A percentile compares a stretch with the other conserved stretches of the same genome.
Conservation (phyloP, 2,113 vertebrate genomes). For the Leptobrachium ailaonicum region DNA sequence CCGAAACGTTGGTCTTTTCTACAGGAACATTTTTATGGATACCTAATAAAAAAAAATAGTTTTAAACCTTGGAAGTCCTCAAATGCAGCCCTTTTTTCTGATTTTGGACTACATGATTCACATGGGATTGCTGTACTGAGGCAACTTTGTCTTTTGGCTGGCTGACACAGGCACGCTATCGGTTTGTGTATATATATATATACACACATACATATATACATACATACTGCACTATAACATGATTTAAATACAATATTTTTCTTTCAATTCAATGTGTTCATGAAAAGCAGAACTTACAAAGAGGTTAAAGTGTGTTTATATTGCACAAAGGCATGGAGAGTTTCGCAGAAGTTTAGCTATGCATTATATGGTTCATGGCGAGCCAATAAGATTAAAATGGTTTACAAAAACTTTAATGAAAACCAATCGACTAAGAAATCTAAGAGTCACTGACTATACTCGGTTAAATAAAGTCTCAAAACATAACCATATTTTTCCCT, state of each 20-base stretch:
- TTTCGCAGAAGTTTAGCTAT: slow-evolving; percentile 17
- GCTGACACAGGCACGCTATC: too few relatives aligned
- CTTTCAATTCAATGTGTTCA: background rate
- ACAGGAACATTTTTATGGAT: too few relatives aligned
- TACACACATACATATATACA: too few relatives aligned
- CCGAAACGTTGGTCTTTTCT: too few relatives aligned
- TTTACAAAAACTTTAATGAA: slow-evolving; percentile 21
- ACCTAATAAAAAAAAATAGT: too few relatives aligned
- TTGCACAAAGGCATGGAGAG: background rate
- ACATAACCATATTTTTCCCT: background rate
- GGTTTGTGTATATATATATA: too few relatives aligned
- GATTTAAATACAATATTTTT: slow-evolving; percentile 5
- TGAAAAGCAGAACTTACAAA: slow-evolving; percentile 23
- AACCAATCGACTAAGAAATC: slow-evolving; percentile 1
- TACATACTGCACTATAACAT: background rate
- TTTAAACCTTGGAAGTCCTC: too few relatives aligned
- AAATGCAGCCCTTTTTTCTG: too few relatives aligned
- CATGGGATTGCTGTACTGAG: too few relatives aligned
- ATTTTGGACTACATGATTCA: too few relatives aligned
- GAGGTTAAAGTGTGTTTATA: slow-evolving; percentile 1
- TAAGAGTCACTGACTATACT: background rate
- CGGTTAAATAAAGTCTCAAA: background rate
- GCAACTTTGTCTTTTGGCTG: too few relatives aligned
- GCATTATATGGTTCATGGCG: slow-evolving; percentile 17
- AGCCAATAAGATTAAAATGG: slow-evolving; percentile 7